Evolutionary conservation across 2,113 vertebrate species (phyloP).

Genomic region (Saccopteryx bilineata): DNA sequence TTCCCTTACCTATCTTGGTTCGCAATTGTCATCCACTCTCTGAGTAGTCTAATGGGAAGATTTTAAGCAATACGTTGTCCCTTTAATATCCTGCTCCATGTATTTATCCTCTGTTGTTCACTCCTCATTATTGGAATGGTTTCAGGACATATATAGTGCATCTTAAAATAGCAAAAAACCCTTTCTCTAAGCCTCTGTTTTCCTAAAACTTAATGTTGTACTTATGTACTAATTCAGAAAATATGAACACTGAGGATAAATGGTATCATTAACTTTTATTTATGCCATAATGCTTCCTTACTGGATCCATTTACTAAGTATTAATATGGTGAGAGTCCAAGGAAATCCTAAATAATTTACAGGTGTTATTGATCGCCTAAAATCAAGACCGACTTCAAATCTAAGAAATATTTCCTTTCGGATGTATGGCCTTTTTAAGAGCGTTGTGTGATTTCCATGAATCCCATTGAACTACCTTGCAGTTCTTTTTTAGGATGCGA

Average conservation of each 20-base stretch:
- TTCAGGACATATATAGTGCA: neutral
- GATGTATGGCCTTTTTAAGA: neutral
- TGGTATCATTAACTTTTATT: neutral
- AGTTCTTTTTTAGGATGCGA: constrained; percentile 8
- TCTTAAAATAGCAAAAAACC: neutral
- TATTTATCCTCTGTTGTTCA: neutral
- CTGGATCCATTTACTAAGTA: neutral
- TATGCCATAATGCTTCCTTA: neutral
- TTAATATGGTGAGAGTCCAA: neutral
- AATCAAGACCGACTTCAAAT: neutral
- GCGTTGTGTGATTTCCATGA: neutral
- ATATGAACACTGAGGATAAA: neutral
- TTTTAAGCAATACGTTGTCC: neutral
- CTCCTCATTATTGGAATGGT: neutral
- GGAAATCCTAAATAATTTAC: constrained; percentile 20
- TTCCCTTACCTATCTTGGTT: neutral
- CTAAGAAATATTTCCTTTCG: neutral
- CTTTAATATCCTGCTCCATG: neutral
- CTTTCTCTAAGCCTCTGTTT: neutral
- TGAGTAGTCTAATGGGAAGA: neutral
- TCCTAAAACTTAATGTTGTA: neutral
- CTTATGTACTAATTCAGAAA: constrained; percentile 19
- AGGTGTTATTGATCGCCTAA: neutral
- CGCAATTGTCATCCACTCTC: neutral
- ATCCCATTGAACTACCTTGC: neutral